Evolutionary conservation across 1,140 invertebrate species (phyloP), one percentile per base, ranked within the genome.

Genomic region (Lepidotrigona ventralis): DNA sequence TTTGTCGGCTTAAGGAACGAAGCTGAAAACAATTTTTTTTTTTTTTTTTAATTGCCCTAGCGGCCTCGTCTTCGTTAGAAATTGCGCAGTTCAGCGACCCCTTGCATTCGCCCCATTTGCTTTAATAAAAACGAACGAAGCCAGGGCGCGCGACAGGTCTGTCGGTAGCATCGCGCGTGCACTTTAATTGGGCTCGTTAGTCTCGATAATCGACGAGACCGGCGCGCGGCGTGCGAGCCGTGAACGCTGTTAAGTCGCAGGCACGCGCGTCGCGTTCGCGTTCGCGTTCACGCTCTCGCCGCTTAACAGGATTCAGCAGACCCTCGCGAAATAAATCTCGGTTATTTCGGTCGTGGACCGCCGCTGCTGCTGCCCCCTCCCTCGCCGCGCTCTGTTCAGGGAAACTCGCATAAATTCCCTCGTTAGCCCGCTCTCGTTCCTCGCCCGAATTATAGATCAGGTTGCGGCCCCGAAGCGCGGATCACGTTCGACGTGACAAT

Each of bases 281-380:
- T n/a, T n/a, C n/a, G 75, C 15, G 63, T 76, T 60, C 26, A 46
- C 60, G 73, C 46, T 60, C 23, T 75, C 85, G 81, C 60, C 86
- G 85, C 85, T 92, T 91, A 91, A 89, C 88, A 85, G 87, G 86
- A 88, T 91, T 88, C 84, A 86, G 86, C 87, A 83, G 78, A 88
- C 83, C 86, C 85, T 85, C 74, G 88, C 85, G 68, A 89, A 87
- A 91, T 91, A 92, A 91, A 92, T 92, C 88, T 89, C 87, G 83
- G 84, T 87, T 90, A 91, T 91, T 92, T 91, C 87, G 88, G 87
- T 89, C 85, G 79, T 80, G 81, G 74, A 72, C 76, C 66, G 76
- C 33, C 77, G 69, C 60, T 60, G 63, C 56, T 84, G 39, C 39
- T 33, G 2, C 33, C 64, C 29, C 72, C 58, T 26, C 71, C 51